Conservation (phyloP, 2,113 vertebrate genomes). For the Platysteira castanea region DNA sequence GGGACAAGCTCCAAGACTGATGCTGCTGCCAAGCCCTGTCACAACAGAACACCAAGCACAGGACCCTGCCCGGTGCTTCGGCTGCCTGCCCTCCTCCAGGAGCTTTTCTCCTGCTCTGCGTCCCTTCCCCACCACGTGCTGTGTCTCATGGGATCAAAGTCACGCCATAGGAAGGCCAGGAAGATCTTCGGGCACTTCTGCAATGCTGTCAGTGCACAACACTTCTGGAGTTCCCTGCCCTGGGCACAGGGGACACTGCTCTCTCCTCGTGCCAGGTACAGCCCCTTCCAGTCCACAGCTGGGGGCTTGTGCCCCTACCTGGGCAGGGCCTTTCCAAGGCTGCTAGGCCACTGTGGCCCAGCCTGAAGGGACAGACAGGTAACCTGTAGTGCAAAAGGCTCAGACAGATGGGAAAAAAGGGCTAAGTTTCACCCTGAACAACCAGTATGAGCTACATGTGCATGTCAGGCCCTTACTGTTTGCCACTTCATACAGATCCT, state of each 20-base stretch:
- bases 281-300: neutral
- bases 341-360: neutral
- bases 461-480: neutral
- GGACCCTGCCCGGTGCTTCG: neutral
- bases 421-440: neutral
- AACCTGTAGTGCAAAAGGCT: neutral
- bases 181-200: neutral
- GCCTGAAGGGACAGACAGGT: neutral
- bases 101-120: neutral
- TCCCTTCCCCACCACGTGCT: neutral
- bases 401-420: neutral
- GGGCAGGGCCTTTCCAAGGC: neutral
- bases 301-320: neutral
- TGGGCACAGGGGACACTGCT: neutral
- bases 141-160: rapidly evolving
- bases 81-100: neutral
- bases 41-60: neutral
- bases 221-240: neutral
- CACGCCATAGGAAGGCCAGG: neutral
- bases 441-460: neutral
- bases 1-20: neutral
- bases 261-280: neutral
- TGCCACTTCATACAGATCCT: neutral
- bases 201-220: neutral
- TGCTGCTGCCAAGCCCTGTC: neutral